Percentiles rank a stretch among this genome's conserved stretches.
These are phyloP conservation scores for Leptocoma aspasia DNA, from an alignment of 2,113 vertebrate species.

Conservation along the genomic window DNA sequence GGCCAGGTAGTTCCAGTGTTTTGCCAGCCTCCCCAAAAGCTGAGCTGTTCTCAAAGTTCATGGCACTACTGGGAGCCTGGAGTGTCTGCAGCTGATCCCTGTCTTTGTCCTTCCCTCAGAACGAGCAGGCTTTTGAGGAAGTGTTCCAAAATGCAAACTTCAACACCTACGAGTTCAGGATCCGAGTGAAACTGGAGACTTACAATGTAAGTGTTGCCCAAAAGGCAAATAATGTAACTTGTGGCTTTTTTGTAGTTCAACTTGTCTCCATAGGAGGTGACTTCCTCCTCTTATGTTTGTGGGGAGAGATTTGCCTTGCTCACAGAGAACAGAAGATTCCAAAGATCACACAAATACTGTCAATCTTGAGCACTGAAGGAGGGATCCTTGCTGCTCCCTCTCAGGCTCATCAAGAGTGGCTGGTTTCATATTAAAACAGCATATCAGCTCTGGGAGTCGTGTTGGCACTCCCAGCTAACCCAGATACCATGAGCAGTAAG, in stretches of 20 bases:
- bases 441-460: background rate
- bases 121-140: slow-evolving; percentile 90
- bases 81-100: background rate
- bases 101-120: slow-evolving; percentile 75
- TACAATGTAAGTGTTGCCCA: slow-evolving; percentile 87
- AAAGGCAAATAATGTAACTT: background rate
- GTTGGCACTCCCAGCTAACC: background rate
- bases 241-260: background rate
- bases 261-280: background rate
- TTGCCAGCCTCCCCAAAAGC: background rate
- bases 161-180: slow-evolving; percentile 85
- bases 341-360: background rate
- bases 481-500: background rate
- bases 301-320: background rate
- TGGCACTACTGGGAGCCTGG: background rate
- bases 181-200: slow-evolving; percentile 91
- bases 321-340: background rate
- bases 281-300: background rate
- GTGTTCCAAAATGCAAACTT: slow-evolving; percentile 93
- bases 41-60: background rate
- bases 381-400: background rate
- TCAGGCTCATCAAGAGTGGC: background rate
- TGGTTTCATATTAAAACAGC: background rate
- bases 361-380: background rate
- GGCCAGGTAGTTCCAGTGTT: background rate